Conservation (phyloP, 2,797 vertebrate genomes). For the Serranus cabrilla region DNA sequence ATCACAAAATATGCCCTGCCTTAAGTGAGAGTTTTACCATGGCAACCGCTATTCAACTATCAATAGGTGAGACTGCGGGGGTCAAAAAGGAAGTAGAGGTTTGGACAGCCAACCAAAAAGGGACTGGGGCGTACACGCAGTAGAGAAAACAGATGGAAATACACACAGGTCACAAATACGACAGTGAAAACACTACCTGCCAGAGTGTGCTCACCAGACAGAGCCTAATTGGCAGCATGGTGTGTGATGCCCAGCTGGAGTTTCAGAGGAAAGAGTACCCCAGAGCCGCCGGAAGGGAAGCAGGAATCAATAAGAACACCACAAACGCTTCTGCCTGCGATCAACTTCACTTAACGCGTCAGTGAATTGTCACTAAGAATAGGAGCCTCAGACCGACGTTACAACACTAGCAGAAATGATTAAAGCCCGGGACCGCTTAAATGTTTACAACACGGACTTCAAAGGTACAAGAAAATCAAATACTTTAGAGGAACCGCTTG, state of each 20-base stretch:
- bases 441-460: slow-evolving; percentile 25
- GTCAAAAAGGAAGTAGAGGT: slow-evolving; percentile 19
- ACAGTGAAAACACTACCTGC: slow-evolving; percentile 37
- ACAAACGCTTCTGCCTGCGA: slow-evolving; percentile 50
- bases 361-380: slow-evolving; percentile 52
- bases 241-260: slow-evolving; percentile 64
- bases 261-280: slow-evolving; percentile 52
- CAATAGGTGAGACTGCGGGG: slow-evolving; percentile 15
- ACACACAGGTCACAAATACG: slow-evolving; percentile 33
- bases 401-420: slow-evolving; percentile 28
- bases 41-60: slow-evolving; percentile 38
- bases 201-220: slow-evolving; percentile 42
- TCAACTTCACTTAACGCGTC: slow-evolving; percentile 65
- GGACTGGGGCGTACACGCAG: neutral
- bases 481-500: neutral
- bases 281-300: slow-evolving; percentile 54
- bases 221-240: slow-evolving; percentile 70
- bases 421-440: slow-evolving; percentile 18
- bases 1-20: neutral
- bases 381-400: slow-evolving; percentile 21
- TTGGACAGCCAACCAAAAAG: slow-evolving; percentile 25
- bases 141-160: slow-evolving; percentile 21
- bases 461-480: slow-evolving; percentile 26
- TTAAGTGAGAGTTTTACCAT: slow-evolving; percentile 18
- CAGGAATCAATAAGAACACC: slow-evolving; percentile 70